Evolutionary conservation across 2,888 invertebrate genomes (phyloP).

Genomic region (Spilosoma lubricipeda): DNA sequence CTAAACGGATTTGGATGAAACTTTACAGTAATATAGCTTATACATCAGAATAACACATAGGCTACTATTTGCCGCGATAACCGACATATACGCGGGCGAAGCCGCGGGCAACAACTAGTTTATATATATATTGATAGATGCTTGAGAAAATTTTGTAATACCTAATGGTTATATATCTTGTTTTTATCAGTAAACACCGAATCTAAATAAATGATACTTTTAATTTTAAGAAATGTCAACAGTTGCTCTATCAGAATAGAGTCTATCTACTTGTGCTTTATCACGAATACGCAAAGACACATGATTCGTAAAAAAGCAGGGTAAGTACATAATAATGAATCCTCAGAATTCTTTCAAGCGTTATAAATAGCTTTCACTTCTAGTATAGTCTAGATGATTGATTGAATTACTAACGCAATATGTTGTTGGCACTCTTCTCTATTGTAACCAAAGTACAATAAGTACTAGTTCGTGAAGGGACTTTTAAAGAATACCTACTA

Average conservation of each 20-base stretch:
- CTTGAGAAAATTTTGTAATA: too few species aligned
- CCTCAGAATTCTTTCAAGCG: slow-evolving; percentile 12
- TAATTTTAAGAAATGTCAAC: background rate
- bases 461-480: background rate
- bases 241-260: too few species aligned
- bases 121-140: too few species aligned
- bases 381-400: slow-evolving; percentile 13
- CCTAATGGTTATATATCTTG: too few species aligned
- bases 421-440: background rate
- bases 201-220: background rate
- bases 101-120: too few species aligned
- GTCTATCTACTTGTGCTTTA: background rate
- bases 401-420: background rate
- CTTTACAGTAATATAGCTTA: too few species aligned
- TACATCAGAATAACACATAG: too few species aligned
- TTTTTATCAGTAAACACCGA: too few species aligned
- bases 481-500: background rate
- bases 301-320: slow-evolving; percentile 48
- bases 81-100: too few species aligned
- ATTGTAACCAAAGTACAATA: background rate
- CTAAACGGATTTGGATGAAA: too few species aligned
- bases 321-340: slow-evolving; percentile 9
- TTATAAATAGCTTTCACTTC: slow-evolving; percentile 8
- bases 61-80: too few species aligned
- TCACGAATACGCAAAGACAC: slow-evolving; percentile 1